Evolutionary conservation across 2,113 vertebrate species (phyloP), one percentile per base, ranked within the genome.

Genomic region (Rhineura floridana): DNA sequence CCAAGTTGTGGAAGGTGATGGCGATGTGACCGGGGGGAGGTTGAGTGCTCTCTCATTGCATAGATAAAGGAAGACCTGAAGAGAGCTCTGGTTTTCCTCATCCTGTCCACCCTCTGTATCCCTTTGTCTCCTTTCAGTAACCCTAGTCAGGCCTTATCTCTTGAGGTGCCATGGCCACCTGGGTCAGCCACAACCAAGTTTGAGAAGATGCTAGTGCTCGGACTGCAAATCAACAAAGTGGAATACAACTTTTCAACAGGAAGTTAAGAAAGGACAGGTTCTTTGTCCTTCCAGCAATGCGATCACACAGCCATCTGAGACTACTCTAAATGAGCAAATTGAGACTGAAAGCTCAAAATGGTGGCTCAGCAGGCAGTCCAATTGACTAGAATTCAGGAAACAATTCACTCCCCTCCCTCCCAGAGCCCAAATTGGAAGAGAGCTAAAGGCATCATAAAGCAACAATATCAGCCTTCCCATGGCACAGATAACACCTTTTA

Each of bases 401-500:
- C 70, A 52, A 83, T 88, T 88, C 80, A 67, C 30, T 81, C 39
- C 36, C 36, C 46, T 10, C 39, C 33, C 62, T 76, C 63, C 39
- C 15, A 76, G 42, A 88, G 62, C 17, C 2, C 77, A 77, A 88
- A 80, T 78, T 62, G 17, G 11, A 48, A 83, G 59, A 77, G 50
- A 72, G 36, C 33, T 72, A 59, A 55, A 62, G 52, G 11, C 52
- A 44, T 88, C 52, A 65, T 75, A 62, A 83, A 93, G 73, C 62
- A 80, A 52, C 59, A 65, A 6, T 25, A 50, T 39, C 72, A 84
- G 52, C 28, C 81, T 88, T 92, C 84, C 73, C 76, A 52, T 46
- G 80, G 33, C 39, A 75, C 13, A 44, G 33, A 55, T 88, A 90
- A 73, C 78, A 55, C 33, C 75, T 90, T 52, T 77, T 44, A 72